Conservation (phyloP, 2,888 invertebrate genomes). For the Amiota mariae region DNA sequence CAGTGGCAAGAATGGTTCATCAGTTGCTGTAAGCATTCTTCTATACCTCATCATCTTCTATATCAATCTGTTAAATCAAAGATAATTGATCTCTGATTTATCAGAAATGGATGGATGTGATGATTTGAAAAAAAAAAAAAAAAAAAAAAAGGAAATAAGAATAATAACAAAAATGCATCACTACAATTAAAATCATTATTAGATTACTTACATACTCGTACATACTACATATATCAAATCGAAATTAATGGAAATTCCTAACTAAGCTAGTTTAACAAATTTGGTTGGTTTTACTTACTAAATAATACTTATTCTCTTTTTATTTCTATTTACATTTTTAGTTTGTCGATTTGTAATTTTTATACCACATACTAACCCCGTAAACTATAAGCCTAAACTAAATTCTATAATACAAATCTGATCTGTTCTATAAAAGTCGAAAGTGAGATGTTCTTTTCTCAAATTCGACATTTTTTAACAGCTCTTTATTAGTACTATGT, state of each 20-base stretch:
- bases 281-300: too few relatives aligned
- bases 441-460: too few relatives aligned
- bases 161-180: slow-evolving; percentile 23
- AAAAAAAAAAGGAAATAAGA: slow-evolving; percentile 30
- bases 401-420: too few relatives aligned
- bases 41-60: slow-evolving; percentile 9
- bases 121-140: slow-evolving; percentile 25
- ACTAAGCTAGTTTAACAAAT: too few relatives aligned
- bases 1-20: slow-evolving; percentile 96
- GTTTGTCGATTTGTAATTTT: too few relatives aligned
- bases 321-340: slow-evolving; percentile 18
- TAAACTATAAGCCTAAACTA: too few relatives aligned
- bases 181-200: slow-evolving; percentile 12
- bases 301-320: too few relatives aligned
- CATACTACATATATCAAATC: background rate
- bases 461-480: too few relatives aligned
- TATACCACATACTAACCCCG: too few relatives aligned
- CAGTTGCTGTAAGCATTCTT: slow-evolving; percentile 83
- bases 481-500: too few relatives aligned
- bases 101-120: slow-evolving; percentile 31
- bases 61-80: slow-evolving; percentile 32
- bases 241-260: too few relatives aligned
- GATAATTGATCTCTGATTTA: slow-evolving; percentile 29
- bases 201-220: background rate
- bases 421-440: too few relatives aligned